Base-by-base conservation (phyloP, 2,888 invertebrate species). In the Cantharis flavilabris region DNA sequence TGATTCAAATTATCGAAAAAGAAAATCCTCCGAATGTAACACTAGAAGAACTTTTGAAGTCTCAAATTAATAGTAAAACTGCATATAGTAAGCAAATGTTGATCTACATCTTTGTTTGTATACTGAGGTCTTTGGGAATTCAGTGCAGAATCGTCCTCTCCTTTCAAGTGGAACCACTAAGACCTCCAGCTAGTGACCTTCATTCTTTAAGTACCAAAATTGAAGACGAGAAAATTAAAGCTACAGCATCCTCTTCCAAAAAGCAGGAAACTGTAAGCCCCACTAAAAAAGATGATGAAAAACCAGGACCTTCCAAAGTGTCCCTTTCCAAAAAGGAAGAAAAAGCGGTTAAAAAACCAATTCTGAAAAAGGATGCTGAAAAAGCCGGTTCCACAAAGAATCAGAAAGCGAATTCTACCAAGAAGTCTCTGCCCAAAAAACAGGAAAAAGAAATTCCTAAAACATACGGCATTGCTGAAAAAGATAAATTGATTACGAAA, bases 121-220 rank as follows among this genome's bases (percentile, higher is more conserved):
- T 96, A 84, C 87, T 96, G 69, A 91, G 98, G 85, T 92, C 94
- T 63, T 90, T 98, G 81, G 97, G 97, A 0, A 89, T 97, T 76
- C 93, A 95, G 84, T 94, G 94, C 83, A 91, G 98, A 71, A 87
- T 98, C 33, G 92, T 98, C 79, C 90, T 95, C 71, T 96, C 96
- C 80, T 91, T 98, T 83, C 93, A 93, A 83, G 94, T 96, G 2
- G 89, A 95, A 74, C 93, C 95, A 0, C 86, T 96, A 76, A 93
- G 93, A 86, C 94, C 95, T 28, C 90, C 91, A 4, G 88, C 87
- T 74, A 90, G 91, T 71, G 93, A 94, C 83, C 88, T 95, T 70
- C 91, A 91, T 86, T 91, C 92, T 9, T 86, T 93, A 63, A 91
- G 92, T 77, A 89, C 89, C 73, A 91, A 82, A 30, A 80, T 65